Conservation (phyloP, 2,888 invertebrate genomes). For the Apamea sordens region DNA sequence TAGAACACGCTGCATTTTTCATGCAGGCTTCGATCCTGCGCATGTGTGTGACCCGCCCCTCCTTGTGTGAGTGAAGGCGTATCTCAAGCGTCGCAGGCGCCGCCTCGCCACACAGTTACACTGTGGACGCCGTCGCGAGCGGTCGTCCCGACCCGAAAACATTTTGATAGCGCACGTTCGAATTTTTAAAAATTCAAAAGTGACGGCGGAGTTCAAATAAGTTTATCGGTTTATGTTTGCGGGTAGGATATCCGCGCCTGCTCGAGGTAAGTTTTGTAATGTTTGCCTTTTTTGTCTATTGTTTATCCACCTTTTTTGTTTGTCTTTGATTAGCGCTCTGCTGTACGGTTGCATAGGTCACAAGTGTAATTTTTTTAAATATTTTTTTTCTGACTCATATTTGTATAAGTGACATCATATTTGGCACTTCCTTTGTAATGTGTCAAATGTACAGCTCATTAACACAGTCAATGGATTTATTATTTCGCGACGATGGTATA, state of each 20-base stretch:
- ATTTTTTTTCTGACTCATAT: conserved; percentile 66
- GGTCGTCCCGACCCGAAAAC: conserved; percentile 71
- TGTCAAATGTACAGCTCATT: conserved; percentile 66
- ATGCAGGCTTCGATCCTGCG: conserved; percentile 80
- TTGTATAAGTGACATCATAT: conserved; percentile 71
- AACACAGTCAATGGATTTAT: conserved; percentile 65
- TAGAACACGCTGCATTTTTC: conserved; percentile 83
- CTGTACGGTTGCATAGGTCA: conserved; percentile 73
- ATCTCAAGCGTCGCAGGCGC: conserved; percentile 81
- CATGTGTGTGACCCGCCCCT: conserved; percentile 59
- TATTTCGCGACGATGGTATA: conserved; percentile 58
- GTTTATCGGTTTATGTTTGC: conserved; percentile 83
- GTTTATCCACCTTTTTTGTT: conserved; percentile 70
- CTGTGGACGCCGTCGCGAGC: conserved; percentile 73
- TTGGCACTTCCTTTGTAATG: conserved; percentile 64
- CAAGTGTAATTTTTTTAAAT: conserved; percentile 56
- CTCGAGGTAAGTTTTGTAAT: conserved; percentile 80
- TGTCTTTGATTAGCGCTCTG: conserved; percentile 80
- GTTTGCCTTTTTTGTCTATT: conserved; percentile 74
- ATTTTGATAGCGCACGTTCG: conserved; percentile 61
- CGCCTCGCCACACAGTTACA: conserved; percentile 82
- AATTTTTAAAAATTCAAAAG: conserved; percentile 70
- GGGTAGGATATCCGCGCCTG: conserved; percentile 83
- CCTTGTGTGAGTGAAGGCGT: conserved; percentile 82
- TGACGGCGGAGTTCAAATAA: conserved; percentile 83